These are phyloP conservation scores for Myotis davidii DNA, from an alignment of 2,113 vertebrate species.

Conservation along the genomic window DNA sequence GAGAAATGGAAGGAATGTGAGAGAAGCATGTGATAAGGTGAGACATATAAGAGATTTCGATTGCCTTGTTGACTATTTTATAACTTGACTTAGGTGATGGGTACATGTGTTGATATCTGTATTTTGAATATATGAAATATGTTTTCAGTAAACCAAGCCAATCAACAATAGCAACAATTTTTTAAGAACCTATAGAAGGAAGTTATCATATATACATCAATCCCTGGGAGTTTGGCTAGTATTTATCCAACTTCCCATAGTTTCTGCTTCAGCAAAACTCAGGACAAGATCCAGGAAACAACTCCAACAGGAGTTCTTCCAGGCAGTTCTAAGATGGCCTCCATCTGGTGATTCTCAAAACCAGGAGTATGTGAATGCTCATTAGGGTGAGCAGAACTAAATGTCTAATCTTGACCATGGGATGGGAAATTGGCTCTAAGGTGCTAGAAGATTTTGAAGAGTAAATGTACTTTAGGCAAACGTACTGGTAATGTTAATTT, in stretches of 20 bases:
- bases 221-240: not conserved
- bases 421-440: not conserved
- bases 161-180: not conserved
- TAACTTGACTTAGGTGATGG: not conserved
- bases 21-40: not conserved
- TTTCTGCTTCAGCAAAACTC: not conserved
- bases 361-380: not conserved
- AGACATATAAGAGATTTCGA: not conserved
- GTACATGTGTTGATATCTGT: not conserved
- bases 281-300: not conserved
- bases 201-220: not conserved
- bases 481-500: not conserved
- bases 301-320: not conserved
- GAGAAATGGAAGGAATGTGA: not conserved
- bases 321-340: not conserved
- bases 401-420: not conserved
- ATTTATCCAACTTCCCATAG: not conserved
- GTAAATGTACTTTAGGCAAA: not conserved
- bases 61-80: not conserved
- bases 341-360: not conserved
- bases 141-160: not conserved
- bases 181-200: not conserved
- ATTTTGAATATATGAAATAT: not conserved
- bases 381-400: not conserved
- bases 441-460: not conserved